A percentile compares a stretch with the other conserved stretches of the same genome.
phyloP scores from a whole-genome alignment of 37 sponge, comb jelly and placozoan genomes.

The Ianthella basta region DNA sequence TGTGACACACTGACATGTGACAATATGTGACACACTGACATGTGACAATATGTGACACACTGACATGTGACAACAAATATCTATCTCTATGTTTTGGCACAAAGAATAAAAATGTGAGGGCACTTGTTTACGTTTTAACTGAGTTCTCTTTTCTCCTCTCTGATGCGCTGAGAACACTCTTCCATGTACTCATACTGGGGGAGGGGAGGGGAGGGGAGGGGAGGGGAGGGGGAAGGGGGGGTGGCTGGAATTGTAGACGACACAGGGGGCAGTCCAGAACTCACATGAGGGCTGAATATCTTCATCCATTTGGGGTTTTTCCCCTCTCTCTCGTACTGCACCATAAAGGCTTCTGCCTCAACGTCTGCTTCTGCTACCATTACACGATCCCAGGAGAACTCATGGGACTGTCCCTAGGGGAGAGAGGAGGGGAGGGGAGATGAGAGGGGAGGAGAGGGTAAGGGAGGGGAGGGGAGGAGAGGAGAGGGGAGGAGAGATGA shows the following conservation, averaged over 20 bases:
- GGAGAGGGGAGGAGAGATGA: too few species aligned
- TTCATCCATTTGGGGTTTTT: constrained; percentile 70
- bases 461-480: too few species aligned
- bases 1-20: too few species aligned
- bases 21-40: too few species aligned
- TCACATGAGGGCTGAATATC: constrained; percentile 71
- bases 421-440: neutral
- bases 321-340: constrained; percentile 70
- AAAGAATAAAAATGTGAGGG: neutral
- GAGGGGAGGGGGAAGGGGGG: neutral
- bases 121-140: neutral
- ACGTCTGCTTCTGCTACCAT: constrained; percentile 68
- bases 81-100: neutral
- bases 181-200: constrained; percentile 80
- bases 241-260: too few species aligned
- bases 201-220: neutral
- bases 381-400: constrained; percentile 80
- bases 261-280: neutral
- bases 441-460: neutral
- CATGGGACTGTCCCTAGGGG: constrained; percentile 67
- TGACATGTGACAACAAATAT: too few species aligned
- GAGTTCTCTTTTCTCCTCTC: neutral
- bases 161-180: constrained; percentile 72
- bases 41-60: too few species aligned
- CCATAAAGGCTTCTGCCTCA: constrained; percentile 81